These are phyloP conservation scores for Epiblema foenella DNA, from an alignment of 2,888 invertebrate genomes.

Conservation along the genomic window DNA sequence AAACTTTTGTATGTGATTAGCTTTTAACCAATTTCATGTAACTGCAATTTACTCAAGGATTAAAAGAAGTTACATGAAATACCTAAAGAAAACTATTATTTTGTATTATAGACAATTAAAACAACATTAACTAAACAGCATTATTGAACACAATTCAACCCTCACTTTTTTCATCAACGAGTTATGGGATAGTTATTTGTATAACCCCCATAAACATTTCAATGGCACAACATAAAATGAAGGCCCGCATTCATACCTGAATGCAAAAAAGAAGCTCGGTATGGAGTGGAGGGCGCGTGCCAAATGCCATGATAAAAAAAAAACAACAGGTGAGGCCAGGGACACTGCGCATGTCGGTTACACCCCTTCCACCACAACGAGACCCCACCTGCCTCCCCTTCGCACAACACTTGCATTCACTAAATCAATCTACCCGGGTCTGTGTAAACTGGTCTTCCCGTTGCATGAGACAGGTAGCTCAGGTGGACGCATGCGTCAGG, in stretches of 20 bases:
- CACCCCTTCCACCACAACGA: conserved; percentile 44
- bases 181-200: conserved; percentile 1
- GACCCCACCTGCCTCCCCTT: conserved; percentile 45
- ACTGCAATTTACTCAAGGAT: too few relatives aligned
- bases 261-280: conserved; percentile 14
- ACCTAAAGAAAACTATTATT: too few relatives aligned
- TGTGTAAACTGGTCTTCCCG: conserved; percentile 55
- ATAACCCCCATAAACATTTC: conserved; percentile 4
- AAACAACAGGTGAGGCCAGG: conserved; percentile 38
- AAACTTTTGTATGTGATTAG: too few relatives aligned
- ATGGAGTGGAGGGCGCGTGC: conserved; percentile 34
- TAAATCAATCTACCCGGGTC: conserved; percentile 51
- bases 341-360: conserved; percentile 41
- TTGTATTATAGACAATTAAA: too few relatives aligned
- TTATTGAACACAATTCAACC: background rate
- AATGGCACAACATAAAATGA: conserved; percentile 6
- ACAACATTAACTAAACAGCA: background rate
- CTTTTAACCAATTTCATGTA: too few relatives aligned
- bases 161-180: conserved; percentile 2
- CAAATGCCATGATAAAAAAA: conserved; percentile 49
- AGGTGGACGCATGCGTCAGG: conserved; percentile 83
- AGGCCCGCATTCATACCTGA: background rate
- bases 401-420: conserved; percentile 47
- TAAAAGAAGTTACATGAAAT: too few relatives aligned
- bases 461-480: conserved; percentile 65